phyloP scores from a whole-genome alignment of 35 echinoderm and acorn worm species.

The Strongylocentrotus purpuratus region DNA sequence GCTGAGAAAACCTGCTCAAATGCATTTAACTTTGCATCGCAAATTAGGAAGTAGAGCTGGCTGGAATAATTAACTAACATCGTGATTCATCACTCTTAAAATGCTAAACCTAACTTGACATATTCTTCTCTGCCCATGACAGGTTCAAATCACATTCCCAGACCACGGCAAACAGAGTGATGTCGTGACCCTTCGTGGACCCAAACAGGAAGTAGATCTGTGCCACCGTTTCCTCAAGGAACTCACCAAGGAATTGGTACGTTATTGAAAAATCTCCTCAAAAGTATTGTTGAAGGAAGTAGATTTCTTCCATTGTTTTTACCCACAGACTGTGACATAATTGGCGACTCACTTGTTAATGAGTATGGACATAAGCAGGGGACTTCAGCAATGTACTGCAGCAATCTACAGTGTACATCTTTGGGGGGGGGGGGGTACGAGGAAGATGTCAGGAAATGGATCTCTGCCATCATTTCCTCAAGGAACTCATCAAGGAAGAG shows the following conservation, averaged over 20 bases:
- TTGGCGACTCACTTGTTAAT: too few relatives aligned
- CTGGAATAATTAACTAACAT: neutral
- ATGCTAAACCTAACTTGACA: neutral
- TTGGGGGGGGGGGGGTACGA: too few relatives aligned
- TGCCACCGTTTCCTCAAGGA: constrained; percentile 90
- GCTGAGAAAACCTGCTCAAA: too few relatives aligned
- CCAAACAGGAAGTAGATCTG: constrained; percentile 95
- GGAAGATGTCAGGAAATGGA: constrained; percentile 67
- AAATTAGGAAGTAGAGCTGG: neutral
- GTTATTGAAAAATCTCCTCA: neutral
- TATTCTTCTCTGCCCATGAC: neutral
- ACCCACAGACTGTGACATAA: too few relatives aligned
- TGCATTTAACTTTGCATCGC: too few relatives aligned
- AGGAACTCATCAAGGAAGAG: constrained; percentile 76
- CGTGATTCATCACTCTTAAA: neutral
- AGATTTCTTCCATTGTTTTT: too few relatives aligned
- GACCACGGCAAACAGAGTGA: constrained; percentile 85
- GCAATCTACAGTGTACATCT: too few relatives aligned
- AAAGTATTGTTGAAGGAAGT: too few relatives aligned
- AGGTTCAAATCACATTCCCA: constrained; percentile 93
- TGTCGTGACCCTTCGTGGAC: constrained; percentile 81
- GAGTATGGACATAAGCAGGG: too few relatives aligned
- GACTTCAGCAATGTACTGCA: too few relatives aligned
- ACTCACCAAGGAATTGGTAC: constrained; percentile 78
- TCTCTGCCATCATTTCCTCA: constrained; percentile 85